Conservation (phyloP, 2,797 vertebrate species). For the Hafferia zeledoni region DNA sequence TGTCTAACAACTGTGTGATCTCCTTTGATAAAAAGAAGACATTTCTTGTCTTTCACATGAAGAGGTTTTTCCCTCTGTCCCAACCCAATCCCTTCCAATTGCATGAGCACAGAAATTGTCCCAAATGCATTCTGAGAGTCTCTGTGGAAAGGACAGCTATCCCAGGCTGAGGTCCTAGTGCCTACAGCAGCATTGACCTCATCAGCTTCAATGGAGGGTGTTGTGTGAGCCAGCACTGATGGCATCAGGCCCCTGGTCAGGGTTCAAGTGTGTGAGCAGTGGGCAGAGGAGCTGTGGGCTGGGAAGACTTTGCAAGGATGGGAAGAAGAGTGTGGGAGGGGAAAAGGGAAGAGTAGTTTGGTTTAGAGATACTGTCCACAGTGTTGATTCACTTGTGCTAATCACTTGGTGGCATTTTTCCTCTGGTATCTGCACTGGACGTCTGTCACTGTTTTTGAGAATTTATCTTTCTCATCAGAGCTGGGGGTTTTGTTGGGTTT, state of each 20-base stretch:
- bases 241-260: background rate
- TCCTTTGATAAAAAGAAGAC: background rate
- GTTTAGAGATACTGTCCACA: constrained; percentile 61
- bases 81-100: background rate
- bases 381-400: constrained; percentile 60
- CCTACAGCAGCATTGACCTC: background rate
- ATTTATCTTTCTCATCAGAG: constrained; percentile 67
- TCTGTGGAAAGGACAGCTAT: background rate
- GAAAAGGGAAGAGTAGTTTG: constrained; percentile 21
- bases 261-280: background rate
- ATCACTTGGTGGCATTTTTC: constrained; percentile 49
- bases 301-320: background rate
- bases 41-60: background rate
- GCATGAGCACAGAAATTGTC: background rate
- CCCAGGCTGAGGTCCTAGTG: background rate
- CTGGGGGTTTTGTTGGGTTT: background rate
- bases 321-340: constrained; percentile 18
- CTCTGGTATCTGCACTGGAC: constrained; percentile 43
- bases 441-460: constrained; percentile 58
- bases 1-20: background rate
- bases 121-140: background rate
- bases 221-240: background rate
- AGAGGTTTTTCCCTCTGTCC: background rate
- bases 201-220: accelerated
- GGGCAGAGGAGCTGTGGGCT: background rate